A percentile compares a stretch with the other conserved stretches of the same genome.
Conservation (phyloP, 2,797 vertebrate species). For the Margarornis squamiger region DNA sequence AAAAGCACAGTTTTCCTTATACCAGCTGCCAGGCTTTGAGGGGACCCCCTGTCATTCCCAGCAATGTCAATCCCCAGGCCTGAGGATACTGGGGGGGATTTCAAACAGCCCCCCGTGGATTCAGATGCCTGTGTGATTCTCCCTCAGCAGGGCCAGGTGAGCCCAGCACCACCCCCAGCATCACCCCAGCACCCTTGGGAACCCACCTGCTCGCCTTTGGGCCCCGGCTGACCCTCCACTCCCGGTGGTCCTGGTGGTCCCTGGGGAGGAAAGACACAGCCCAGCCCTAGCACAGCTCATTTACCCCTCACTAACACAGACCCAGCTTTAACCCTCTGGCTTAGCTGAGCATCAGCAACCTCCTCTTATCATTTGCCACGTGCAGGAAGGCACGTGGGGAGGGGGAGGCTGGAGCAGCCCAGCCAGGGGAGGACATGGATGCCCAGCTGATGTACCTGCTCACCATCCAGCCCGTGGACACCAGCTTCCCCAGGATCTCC, state of each 20-base stretch:
- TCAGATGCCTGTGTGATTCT: background rate
- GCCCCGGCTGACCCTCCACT: conserved; percentile 76
- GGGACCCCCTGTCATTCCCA: background rate
- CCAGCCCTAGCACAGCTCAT: background rate
- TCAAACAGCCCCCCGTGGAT: background rate
- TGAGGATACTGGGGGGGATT: background rate
- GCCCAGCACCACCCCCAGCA: too few relatives aligned
- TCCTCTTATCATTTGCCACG: background rate
- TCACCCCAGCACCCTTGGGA: background rate
- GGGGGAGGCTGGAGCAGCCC: background rate
- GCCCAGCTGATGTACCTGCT: conserved; percentile 75
- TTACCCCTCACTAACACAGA: accelerated
- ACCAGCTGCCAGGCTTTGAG: background rate
- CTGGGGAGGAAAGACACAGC: conserved; percentile 58
- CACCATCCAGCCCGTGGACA: conserved; percentile 78
- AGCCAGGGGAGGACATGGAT: accelerated
- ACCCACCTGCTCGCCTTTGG: conserved; percentile 86
- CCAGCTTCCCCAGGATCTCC: conserved; percentile 79
- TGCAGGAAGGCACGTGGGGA: accelerated
- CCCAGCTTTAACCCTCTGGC: background rate
- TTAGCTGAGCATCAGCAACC: background rate
- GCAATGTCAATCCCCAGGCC: background rate
- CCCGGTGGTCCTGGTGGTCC: conserved; percentile 78
- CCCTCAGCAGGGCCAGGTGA: background rate
- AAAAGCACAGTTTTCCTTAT: background rate